Percentiles rank a stretch among this genome's conserved stretches.
phyloP scores from a whole-genome alignment of 2,797 vertebrate genomes.

The Geotria australis region DNA sequence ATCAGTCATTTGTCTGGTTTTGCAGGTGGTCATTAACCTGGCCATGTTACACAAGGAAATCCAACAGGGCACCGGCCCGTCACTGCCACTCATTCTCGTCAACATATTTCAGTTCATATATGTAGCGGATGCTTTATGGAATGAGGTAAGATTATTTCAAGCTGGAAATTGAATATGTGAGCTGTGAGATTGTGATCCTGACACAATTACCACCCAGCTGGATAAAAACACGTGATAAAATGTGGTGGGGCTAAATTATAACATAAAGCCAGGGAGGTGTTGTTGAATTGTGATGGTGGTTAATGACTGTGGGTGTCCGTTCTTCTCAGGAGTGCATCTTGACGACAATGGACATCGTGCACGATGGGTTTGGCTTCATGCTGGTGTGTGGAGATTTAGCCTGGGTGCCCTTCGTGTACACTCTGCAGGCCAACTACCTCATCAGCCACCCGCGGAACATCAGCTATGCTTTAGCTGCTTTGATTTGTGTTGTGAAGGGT shows the following conservation, averaged over 20 bases:
- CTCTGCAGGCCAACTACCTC: conserved; percentile 46
- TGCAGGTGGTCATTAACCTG: conserved; percentile 39
- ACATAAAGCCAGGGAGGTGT: too few species aligned
- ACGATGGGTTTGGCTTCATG: conserved; percentile 73
- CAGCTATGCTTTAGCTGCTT: conserved; percentile 8
- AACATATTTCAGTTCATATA: conserved; percentile 53
- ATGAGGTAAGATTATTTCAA: conserved; percentile 23
- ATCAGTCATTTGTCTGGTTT: not conserved
- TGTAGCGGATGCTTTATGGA: conserved; percentile 44
- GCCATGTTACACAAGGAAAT: conserved; percentile 44
- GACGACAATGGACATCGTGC: conserved; percentile 62
- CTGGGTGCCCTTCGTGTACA: conserved; percentile 60
- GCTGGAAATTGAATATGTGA: too few species aligned
- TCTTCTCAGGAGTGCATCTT: conserved; percentile 34
- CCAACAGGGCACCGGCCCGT: conserved; percentile 31
- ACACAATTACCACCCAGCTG: too few species aligned
- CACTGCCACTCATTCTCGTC: conserved; percentile 45
- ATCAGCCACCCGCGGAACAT: conserved; percentile 35
- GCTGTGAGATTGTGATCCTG: too few species aligned
- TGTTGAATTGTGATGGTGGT: too few species aligned
- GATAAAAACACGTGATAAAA: too few species aligned
- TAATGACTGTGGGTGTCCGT: too few species aligned
- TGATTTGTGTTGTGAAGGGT: conserved; percentile 37
- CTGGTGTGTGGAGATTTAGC: conserved; percentile 51
- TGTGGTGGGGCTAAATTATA: too few species aligned